Percentiles rank a stretch among this genome's conserved stretches.
These are phyloP conservation scores for Steinernema scapterisci DNA, from an alignment of 2,888 invertebrate species.

Conservation along the genomic window DNA sequence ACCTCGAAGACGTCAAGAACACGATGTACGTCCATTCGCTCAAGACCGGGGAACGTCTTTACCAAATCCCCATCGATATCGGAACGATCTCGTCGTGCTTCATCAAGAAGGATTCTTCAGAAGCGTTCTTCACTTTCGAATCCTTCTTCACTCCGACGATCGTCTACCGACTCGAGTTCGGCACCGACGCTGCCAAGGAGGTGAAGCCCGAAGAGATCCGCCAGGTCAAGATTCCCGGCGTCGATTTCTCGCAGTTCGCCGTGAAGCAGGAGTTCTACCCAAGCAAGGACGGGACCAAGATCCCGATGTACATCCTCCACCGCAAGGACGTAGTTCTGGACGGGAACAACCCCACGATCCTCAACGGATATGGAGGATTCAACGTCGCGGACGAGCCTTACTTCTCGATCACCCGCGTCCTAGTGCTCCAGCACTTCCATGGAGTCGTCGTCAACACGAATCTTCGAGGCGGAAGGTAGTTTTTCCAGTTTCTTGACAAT, in stretches of 20 bases:
- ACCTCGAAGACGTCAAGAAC: slow-evolving; percentile 92
- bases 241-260: slow-evolving; percentile 79
- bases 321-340: slow-evolving; percentile 61
- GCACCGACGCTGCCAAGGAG: slow-evolving; percentile 70
- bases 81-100: slow-evolving; percentile 85
- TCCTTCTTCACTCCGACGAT: slow-evolving; percentile 88
- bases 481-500: too few relatives aligned
- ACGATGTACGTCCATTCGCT: slow-evolving; percentile 81
- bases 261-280: slow-evolving; percentile 88
- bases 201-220: slow-evolving; percentile 74
- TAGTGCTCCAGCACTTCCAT: slow-evolving; percentile 86
- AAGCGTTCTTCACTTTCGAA: slow-evolving; percentile 86
- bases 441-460: slow-evolving; percentile 90
- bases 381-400: slow-evolving; percentile 82
- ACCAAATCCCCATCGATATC: slow-evolving; percentile 72
- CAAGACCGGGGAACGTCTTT: slow-evolving; percentile 76
- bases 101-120: slow-evolving; percentile 75
- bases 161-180: slow-evolving; percentile 85
- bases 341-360: slow-evolving; percentile 74
- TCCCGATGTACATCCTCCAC: slow-evolving; percentile 88
- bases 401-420: slow-evolving; percentile 83
- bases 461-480: slow-evolving; percentile 91
- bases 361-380: slow-evolving; percentile 83
- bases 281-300: slow-evolving; percentile 87
- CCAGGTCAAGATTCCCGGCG: slow-evolving; percentile 83